phyloP scores from a whole-genome alignment of 2,113 vertebrate genomes.

The Trachemys scripta region DNA sequence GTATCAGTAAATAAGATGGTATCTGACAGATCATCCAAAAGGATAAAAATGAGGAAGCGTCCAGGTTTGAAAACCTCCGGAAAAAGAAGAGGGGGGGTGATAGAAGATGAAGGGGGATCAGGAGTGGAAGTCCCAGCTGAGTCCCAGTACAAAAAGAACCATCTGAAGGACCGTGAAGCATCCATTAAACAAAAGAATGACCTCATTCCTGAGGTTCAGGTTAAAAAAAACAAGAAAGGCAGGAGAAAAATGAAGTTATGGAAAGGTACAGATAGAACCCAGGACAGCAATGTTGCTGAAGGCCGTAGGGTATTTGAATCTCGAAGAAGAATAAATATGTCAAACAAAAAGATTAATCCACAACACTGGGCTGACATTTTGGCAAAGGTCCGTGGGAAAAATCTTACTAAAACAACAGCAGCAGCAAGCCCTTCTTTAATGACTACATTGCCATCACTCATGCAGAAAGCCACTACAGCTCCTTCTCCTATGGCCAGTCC shows the following conservation, averaged over 20 bases:
- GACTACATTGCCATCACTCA: background rate
- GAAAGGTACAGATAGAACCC: slow-evolving; percentile 72
- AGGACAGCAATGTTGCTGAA: slow-evolving; percentile 72
- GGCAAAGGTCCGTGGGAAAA: slow-evolving; percentile 88
- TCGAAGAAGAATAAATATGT: slow-evolving; percentile 82
- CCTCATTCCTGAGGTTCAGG: background rate
- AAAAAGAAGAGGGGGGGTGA: slow-evolving; percentile 69
- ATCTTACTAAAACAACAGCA: slow-evolving; percentile 66
- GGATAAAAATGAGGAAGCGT: slow-evolving; percentile 76
- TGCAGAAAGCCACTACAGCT: background rate
- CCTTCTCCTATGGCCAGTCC: slow-evolving; percentile 49
- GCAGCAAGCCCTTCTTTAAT: slow-evolving; percentile 9
- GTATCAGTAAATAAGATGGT: slow-evolving; percentile 80
- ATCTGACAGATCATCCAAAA: slow-evolving; percentile 71
- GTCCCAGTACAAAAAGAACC: slow-evolving; percentile 30
- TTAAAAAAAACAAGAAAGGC: slow-evolving; percentile 68
- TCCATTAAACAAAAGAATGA: slow-evolving; percentile 56
- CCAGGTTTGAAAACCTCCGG: slow-evolving; percentile 75
- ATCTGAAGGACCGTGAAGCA: slow-evolving; percentile 49
- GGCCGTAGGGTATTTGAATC: slow-evolving; percentile 80
- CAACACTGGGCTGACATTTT: slow-evolving; percentile 92
- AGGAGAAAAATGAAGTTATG: slow-evolving; percentile 72
- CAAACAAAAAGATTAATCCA: slow-evolving; percentile 89
- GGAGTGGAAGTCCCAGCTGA: slow-evolving; percentile 64
- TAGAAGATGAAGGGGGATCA: slow-evolving; percentile 84